A percentile compares a stretch with the other conserved stretches of the same genome.
phyloP scores from a whole-genome alignment of 1,140 invertebrate species.

The Capitella teleta region DNA sequence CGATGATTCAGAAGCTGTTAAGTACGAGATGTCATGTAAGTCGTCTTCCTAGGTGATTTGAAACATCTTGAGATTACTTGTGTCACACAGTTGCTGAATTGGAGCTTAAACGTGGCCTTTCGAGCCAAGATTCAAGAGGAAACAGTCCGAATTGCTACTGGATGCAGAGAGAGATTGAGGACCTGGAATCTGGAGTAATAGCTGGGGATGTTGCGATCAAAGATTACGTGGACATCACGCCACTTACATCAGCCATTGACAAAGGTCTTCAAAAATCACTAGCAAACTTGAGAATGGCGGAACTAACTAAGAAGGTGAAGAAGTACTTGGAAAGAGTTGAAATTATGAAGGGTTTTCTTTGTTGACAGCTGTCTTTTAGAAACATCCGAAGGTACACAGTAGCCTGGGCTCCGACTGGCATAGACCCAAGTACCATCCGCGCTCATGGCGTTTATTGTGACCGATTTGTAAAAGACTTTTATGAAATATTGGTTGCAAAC shows the following conservation, averaged over 20 bases:
- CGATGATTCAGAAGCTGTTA: conserved; percentile 59
- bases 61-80: background rate
- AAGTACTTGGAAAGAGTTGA: background rate
- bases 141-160: conserved; percentile 9
- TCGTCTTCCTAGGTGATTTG: background rate
- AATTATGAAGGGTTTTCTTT: background rate
- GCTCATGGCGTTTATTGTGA: conserved; percentile 54
- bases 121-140: background rate
- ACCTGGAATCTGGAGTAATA: conserved; percentile 17
- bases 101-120: conserved; percentile 20
- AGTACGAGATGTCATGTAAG: conserved; percentile 65
- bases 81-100: conserved; percentile 20
- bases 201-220: conserved; percentile 16
- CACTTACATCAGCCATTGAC: background rate
- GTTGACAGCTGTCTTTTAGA: conserved; percentile 41
- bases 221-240: conserved; percentile 14
- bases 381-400: conserved; percentile 52
- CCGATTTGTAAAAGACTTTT: conserved; percentile 43
- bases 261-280: background rate
- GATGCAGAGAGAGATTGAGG: conserved; percentile 18
- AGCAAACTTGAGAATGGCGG: background rate
- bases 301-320: background rate
- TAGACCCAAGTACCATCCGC: conserved; percentile 40
- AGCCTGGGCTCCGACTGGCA: conserved; percentile 47
- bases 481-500: too few species aligned